Base-by-base conservation (phyloP, 2,113 vertebrate genomes). In the Cheilinus undulatus region DNA sequence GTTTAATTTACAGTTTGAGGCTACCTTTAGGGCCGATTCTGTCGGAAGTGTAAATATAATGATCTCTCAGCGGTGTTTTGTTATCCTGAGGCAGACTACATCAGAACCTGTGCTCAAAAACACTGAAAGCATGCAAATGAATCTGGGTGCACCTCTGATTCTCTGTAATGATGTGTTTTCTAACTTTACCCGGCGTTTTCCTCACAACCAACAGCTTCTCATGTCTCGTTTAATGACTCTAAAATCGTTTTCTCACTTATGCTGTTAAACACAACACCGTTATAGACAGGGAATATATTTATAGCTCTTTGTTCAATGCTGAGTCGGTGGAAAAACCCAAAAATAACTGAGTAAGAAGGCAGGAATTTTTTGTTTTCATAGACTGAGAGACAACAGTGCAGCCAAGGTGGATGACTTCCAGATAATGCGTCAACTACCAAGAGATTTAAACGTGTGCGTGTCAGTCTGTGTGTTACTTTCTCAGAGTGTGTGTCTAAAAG, bases 281-380 rank as follows among this genome's bases (percentile, higher is more conserved):
- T 70, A 69, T 63, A 82, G 69, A 51, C 71, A 45, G 12, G 7
- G 26, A n/a, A 19, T 3, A 46, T 83, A 80, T 84, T 82, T 72
- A 64, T 79, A 80, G 80, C 4, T 14, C n/a, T 58, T 53, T 63
- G 61, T 64, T 80, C 26, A 42, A 17, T 69, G 73, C 43, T 50
- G 73, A 85, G 59, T 53, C 24, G n/a, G 69, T 82, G 69, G 81
- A 85, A 88, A 82, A 69, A 78, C 64, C 64, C 26, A 32, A 61
- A 79, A 78, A 51, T 66, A 36, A 43, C 19, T 79, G 62, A 73
- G 73, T 78, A 73, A 89, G 68, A 32, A 46, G 26, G 14, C 24
- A 71, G 59, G 69, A 58, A 73, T 84, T 64, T 54, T 27, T 56
- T 81, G 56, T 72, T 30, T 80, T 63, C 22, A 42, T 48, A 49